Base-by-base conservation (phyloP, 1,140 invertebrate genomes). In the Dysdera silvatica region DNA sequence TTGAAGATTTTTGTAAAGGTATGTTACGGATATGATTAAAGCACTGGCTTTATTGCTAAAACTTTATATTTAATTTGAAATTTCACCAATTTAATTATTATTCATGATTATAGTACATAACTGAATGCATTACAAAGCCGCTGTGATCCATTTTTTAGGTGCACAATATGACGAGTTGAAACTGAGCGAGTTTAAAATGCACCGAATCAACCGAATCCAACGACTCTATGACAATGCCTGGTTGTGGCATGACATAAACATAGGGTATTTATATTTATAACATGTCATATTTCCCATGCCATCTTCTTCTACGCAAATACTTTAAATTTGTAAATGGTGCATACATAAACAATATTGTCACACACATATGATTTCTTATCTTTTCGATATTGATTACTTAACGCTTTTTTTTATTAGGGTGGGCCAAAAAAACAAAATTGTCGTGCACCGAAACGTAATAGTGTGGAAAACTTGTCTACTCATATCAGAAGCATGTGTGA, bases 241-340 rank as follows among this genome's bases (percentile, higher is more conserved):
- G 92, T 75, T 95, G 6, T 97, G 92, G 92, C 84, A 87, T 67
- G 91, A 95, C 76, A 85, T 92, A n/a, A 95, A 95, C 75, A 92
- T 95, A 65, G 92, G 92, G 12, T 91, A 71, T 68, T 70, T 70
- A n/a, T 10, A 7, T 35, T 43, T 65, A 7, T 35, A 31, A 16
- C n/a, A n/a, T n/a, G n/a, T n/a, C n/a, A n/a, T n/a, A n/a, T n/a
- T n/a, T n/a, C n/a, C n/a, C n/a, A n/a, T n/a, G n/a, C n/a, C n/a
- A 37, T 10, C 35, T 37, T 37, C n/a, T 37, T 37, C n/a, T 37
- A 37, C n/a, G 8, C 8, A 10, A 37, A 8, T 8, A 10, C n/a
- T 37, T 37, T 37, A n/a, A 37, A n/a, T 8, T 28, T 29, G 18
- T 52, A n/a, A 14, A 48, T 48, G n/a, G 16, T 48, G 14, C n/a